Evolutionary conservation across 2,888 invertebrate genomes (phyloP), one percentile per base, ranked within the genome.

Genomic region (Tenthredo mesomela): DNA sequence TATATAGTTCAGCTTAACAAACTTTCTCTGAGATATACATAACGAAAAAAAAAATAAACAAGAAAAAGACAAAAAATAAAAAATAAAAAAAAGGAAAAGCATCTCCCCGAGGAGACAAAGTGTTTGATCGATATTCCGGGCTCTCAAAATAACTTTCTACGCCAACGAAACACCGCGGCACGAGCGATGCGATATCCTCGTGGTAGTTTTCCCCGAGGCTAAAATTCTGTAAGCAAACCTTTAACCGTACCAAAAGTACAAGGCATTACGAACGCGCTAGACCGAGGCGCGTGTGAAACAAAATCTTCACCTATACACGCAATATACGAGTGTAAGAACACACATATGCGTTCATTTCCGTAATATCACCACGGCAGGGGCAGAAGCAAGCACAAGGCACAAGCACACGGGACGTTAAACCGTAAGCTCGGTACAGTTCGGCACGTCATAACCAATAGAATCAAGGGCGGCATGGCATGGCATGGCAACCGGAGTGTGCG

Each of bases 401-500:
- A 21, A 40, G 43, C 18, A n/a, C 29, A 77, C 15, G 73, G 50
- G 21, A 77, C 33, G 77, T 54, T 50, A 47, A 77, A 47, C 54
- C 58, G 40, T 58, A 61, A 80, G 58, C 61, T 80, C 61, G 61
- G 80, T 61, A 80, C 80, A 80, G 80, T 80, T 80, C 82, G 82
- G 70, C 67, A 70, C 82, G 82, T 82, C 82, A 82, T 82, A 82
- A 82, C 82, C 70, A 82, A 82, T 82, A 88, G 89, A 89, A 87
- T 88, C 86, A 86, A 86, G 87, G 84, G 86, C 78, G 85, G 61
- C 86, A 88, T 87, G 47, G 47, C 47, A 47, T 47, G 47, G 47
- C 47, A 47, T 47, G 47, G 89, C 88, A 89, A 87, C 88, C 88
- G 88, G 88, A 89, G 89, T 88, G 90, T 90, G 91, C 91, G 91